phyloP scores from a whole-genome alignment of 2,888 invertebrate species.

The Aplocera efformata region DNA sequence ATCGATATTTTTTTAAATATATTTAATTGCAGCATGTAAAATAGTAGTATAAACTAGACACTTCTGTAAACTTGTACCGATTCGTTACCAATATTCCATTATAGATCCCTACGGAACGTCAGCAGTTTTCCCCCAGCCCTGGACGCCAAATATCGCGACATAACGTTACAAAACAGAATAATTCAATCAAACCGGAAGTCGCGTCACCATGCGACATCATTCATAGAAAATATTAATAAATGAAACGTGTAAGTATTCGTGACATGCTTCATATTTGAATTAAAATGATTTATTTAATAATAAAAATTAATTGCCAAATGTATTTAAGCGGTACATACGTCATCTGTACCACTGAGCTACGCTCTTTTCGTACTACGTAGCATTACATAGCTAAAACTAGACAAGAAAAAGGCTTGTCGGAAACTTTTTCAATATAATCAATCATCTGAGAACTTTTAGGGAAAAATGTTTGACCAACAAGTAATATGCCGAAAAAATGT shows the following conservation, averaged over 20 bases:
- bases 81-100: too few relatives aligned
- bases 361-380: too few relatives aligned
- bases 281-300: too few relatives aligned
- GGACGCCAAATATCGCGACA: conserved; percentile 13
- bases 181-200: conserved; percentile 47
- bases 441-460: too few relatives aligned
- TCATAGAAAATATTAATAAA: conserved; percentile 27
- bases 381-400: not conserved
- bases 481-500: not conserved
- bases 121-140: conserved; percentile 4
- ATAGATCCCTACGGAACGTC: conserved; percentile 24
- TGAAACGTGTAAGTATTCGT: conserved; percentile 20
- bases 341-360: too few relatives aligned
- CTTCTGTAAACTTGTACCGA: too few relatives aligned
- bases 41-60: too few relatives aligned
- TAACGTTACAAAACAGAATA: conserved; percentile 26
- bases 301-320: too few relatives aligned
- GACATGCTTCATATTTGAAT: conserved; percentile 13
- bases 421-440: not conserved
- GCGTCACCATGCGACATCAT: conserved; percentile 31
- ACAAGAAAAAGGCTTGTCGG: not conserved
- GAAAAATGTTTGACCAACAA: too few relatives aligned
- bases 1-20: too few relatives aligned
- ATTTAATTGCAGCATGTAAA: too few relatives aligned
- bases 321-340: too few relatives aligned